phyloP scores from a whole-genome alignment of 2,797 vertebrate genomes.

The Telmatherina bonti region DNA sequence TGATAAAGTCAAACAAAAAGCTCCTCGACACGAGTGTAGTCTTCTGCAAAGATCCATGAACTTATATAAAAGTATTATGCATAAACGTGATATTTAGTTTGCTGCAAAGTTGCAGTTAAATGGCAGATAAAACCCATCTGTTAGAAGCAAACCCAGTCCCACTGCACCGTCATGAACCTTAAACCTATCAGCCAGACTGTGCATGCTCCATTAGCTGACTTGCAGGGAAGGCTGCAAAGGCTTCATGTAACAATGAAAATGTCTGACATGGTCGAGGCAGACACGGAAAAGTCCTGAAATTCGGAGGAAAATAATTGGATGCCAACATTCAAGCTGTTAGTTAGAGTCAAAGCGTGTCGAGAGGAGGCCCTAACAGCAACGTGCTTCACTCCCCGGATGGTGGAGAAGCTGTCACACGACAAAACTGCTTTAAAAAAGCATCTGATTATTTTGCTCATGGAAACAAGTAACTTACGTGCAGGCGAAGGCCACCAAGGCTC shows the following conservation, averaged over 20 bases:
- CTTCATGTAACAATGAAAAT: slow-evolving; percentile 30
- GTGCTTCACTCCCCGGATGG: background rate
- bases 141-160: background rate
- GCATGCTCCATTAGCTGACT: slow-evolving; percentile 19
- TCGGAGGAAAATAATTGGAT: slow-evolving; percentile 15
- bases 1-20: no score
- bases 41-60: background rate
- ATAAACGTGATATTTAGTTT: background rate
- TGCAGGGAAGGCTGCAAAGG: background rate
- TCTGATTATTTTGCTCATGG: background rate
- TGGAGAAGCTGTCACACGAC: slow-evolving; percentile 1
- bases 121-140: slow-evolving; percentile 3
- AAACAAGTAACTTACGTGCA: slow-evolving; percentile 91
- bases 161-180: slow-evolving; percentile 11
- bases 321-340: slow-evolving; percentile 8
- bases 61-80: no score
- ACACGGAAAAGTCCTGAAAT: slow-evolving; percentile 4
- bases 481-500: slow-evolving; percentile 98
- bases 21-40: no score
- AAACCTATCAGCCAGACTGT: slow-evolving; percentile 24
- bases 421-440: background rate
- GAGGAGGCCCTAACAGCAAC: background rate
- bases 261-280: slow-evolving; percentile 17
- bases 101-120: slow-evolving; percentile 8
- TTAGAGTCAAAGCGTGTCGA: background rate